These are phyloP conservation scores for Clostera curtula DNA, from an alignment of 2,888 invertebrate genomes.

Conservation along the genomic window DNA sequence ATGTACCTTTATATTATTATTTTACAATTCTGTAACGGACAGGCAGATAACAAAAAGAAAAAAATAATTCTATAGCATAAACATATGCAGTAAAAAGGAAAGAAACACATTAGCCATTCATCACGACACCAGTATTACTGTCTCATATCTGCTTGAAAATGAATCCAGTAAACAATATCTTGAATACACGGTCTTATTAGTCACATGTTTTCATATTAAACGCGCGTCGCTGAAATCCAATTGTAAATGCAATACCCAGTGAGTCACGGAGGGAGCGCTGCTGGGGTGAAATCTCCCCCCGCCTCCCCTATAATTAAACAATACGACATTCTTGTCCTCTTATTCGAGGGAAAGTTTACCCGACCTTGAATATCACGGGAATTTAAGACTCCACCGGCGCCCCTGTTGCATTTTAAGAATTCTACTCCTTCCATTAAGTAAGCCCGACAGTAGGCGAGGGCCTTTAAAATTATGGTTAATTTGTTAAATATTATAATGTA, in stretches of 20 bases:
- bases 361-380: slow-evolving; percentile 43
- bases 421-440: slow-evolving; percentile 31
- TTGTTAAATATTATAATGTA: slow-evolving; percentile 23
- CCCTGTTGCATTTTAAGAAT: slow-evolving; percentile 26
- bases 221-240: slow-evolving; percentile 20
- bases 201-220: slow-evolving; percentile 22
- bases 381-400: slow-evolving; percentile 23
- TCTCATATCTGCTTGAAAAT: too few relatives aligned
- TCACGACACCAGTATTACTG: too few relatives aligned
- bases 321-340: slow-evolving; percentile 30
- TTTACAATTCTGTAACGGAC: too few relatives aligned
- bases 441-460: slow-evolving; percentile 38
- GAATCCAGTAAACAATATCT: slow-evolving; percentile 1
- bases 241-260: slow-evolving; percentile 30
- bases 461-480: slow-evolving; percentile 28
- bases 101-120: too few relatives aligned
- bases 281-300: slow-evolving; percentile 7
- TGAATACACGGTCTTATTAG: slow-evolving; percentile 10
- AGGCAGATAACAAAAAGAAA: too few relatives aligned
- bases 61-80: too few relatives aligned
- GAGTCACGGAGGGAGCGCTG: slow-evolving; percentile 26
- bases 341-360: slow-evolving; percentile 23
- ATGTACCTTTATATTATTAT: too few relatives aligned
- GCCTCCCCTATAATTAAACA: slow-evolving; percentile 34
- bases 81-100: too few relatives aligned